phyloP scores from a whole-genome alignment of 2,888 invertebrate species.

The Lasius fuliginosus region DNA sequence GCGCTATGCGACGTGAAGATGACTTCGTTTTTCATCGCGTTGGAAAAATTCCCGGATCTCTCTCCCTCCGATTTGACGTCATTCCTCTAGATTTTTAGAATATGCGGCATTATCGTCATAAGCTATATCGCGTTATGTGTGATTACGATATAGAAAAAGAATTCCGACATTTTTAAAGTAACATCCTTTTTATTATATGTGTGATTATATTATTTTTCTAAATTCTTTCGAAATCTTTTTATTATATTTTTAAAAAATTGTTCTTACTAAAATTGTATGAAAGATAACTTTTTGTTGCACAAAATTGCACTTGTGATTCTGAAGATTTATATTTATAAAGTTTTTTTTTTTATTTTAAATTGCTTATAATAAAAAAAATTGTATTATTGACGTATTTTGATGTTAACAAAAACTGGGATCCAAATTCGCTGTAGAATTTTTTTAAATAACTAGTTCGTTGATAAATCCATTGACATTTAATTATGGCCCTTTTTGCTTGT shows the following conservation, averaged over 20 bases:
- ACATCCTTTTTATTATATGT: neutral
- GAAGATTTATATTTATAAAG: neutral
- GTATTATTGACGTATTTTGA: neutral
- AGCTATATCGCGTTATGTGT: neutral
- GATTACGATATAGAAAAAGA: neutral
- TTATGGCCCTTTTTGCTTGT: neutral
- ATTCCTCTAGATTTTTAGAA: neutral
- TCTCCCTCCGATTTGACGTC: slow-evolving; percentile 4
- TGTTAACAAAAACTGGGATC: neutral
- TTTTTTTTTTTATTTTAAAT: slow-evolving; percentile 18
- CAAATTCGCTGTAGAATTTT: neutral
- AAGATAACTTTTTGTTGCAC: neutral
- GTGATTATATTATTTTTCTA: neutral
- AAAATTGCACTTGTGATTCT: neutral
- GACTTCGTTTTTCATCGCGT: slow-evolving; percentile 35
- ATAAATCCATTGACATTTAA: neutral
- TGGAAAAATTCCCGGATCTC: slow-evolving; percentile 48
- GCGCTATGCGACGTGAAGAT: slow-evolving; percentile 59
- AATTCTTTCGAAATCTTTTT: neutral
- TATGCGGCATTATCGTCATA: neutral
- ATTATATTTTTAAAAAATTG: neutral
- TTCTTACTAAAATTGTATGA: neutral
- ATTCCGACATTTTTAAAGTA: neutral
- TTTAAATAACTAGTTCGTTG: neutral
- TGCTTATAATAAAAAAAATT: neutral